Conservation (phyloP, 2,113 vertebrate genomes). For the Aplodontia rufa region DNA sequence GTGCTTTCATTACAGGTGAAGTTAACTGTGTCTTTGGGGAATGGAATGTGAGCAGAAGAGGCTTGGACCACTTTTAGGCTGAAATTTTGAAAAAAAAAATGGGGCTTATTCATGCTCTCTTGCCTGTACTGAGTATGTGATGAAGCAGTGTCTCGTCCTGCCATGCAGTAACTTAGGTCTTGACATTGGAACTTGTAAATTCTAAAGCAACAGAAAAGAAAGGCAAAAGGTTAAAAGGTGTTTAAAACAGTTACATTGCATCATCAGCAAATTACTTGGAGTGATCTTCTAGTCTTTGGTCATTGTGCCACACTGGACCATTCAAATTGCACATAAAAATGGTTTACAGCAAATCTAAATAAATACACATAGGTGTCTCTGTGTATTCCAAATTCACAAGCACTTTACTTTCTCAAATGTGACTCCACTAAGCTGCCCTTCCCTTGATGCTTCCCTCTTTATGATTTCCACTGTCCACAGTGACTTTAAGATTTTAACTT, state of each 20-base stretch:
- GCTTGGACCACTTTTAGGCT: not conserved
- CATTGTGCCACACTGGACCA: not conserved
- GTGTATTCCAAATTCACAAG: not conserved
- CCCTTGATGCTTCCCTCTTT: not conserved
- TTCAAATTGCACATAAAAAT: not conserved
- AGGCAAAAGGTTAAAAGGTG: not conserved
- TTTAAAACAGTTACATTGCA: not conserved
- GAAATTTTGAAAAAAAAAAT: not conserved
- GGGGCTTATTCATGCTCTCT: not conserved
- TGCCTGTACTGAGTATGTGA: not conserved
- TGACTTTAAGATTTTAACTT: not conserved
- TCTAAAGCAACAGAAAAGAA: not conserved
- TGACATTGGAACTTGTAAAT: not conserved
- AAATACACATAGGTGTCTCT: not conserved
- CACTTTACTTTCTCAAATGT: not conserved
- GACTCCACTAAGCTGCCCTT: not conserved
- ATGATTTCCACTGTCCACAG: not conserved
- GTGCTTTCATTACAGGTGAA: not conserved
- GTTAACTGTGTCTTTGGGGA: not conserved
- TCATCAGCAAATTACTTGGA: not conserved
- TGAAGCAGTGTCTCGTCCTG: rapidly evolving
- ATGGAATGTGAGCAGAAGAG: not conserved
- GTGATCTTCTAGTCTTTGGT: not conserved
- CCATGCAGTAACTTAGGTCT: too few species aligned
- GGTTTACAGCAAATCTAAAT: not conserved